These are phyloP conservation scores for Octopus bimaculoides DNA, from an alignment of 1,140 invertebrate species.

Conservation along the genomic window DNA sequence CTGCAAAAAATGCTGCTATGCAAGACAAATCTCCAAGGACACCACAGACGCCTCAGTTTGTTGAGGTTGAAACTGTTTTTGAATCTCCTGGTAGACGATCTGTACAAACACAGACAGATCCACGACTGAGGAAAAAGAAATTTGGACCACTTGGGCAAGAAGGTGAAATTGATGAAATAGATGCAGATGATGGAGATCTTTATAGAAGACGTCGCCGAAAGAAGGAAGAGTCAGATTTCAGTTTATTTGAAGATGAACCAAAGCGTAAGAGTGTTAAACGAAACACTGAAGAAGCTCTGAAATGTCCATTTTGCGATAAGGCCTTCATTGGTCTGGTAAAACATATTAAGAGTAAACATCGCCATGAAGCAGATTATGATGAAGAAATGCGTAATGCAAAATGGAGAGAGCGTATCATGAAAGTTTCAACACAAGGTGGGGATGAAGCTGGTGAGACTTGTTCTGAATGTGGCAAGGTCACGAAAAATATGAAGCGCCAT, in stretches of 20 bases:
- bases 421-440: conserved; percentile 46
- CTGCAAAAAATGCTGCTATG: conserved; percentile 18
- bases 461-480: conserved; percentile 50
- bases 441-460: conserved; percentile 48
- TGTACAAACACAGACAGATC: conserved; percentile 51
- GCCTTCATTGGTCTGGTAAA: conserved; percentile 53
- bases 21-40: conserved; percentile 23
- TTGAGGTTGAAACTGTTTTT: conserved; percentile 49
- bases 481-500: conserved; percentile 52
- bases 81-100: conserved; percentile 45
- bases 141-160: conserved; percentile 47
- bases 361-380: conserved; percentile 49
- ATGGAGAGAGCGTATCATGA: conserved; percentile 53
- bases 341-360: conserved; percentile 52
- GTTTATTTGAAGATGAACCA: conserved; percentile 50
- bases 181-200: conserved; percentile 31
- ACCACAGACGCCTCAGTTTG: conserved; percentile 38
- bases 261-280: conserved; percentile 44
- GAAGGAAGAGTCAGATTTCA: conserved; percentile 42
- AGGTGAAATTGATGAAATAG: conserved; percentile 33
- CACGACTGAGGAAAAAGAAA: conserved; percentile 49
- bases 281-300: conserved; percentile 51
- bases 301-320: conserved; percentile 53
- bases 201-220: conserved; percentile 28
- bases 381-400: conserved; percentile 54